Conservation (phyloP, 2,888 invertebrate species). For the Malachius bipustulatus region DNA sequence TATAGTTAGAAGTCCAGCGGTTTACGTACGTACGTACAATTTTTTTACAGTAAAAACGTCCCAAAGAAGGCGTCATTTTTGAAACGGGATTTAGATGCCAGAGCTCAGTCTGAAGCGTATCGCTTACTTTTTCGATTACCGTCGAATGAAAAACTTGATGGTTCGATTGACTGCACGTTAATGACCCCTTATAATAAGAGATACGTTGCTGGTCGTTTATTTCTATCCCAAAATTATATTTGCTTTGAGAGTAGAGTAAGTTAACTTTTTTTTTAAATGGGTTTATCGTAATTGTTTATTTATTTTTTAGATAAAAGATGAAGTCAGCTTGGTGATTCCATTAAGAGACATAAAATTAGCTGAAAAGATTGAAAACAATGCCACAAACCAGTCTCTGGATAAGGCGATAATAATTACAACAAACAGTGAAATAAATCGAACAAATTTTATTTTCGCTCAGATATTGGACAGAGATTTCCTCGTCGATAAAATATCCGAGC, state of each 20-base stretch:
- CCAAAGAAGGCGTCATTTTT: conserved; percentile 84
- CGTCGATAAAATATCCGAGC: conserved; percentile 78
- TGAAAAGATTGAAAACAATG: conserved; percentile 62
- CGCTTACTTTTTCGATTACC: conserved; percentile 77
- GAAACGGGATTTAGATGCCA: conserved; percentile 89
- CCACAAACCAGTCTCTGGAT: conserved; percentile 45
- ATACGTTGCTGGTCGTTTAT: conserved; percentile 78
- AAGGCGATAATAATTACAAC: conserved; percentile 74
- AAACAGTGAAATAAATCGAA: conserved; percentile 60
- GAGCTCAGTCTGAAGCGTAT: conserved; percentile 87
- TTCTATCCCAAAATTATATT: conserved; percentile 85
- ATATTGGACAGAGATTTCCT: conserved; percentile 81
- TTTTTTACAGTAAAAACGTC: conserved; percentile 57
- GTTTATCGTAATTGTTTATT: conserved; percentile 1
- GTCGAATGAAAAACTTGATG: conserved; percentile 83
- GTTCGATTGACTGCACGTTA: conserved; percentile 79
- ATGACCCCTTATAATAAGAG: conserved; percentile 94
- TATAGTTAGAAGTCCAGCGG: background rate
- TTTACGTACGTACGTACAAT: conserved; percentile 7
- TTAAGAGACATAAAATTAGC: conserved; percentile 66
- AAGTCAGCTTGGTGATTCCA: conserved; percentile 83
- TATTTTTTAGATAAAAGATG: conserved; percentile 51
- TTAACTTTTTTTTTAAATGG: conserved; percentile 19
- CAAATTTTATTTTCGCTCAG: conserved; percentile 79
- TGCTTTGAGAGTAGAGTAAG: conserved; percentile 91